These are phyloP conservation scores for Eilema caniola DNA, from an alignment of 2,888 invertebrate species.

Conservation along the genomic window DNA sequence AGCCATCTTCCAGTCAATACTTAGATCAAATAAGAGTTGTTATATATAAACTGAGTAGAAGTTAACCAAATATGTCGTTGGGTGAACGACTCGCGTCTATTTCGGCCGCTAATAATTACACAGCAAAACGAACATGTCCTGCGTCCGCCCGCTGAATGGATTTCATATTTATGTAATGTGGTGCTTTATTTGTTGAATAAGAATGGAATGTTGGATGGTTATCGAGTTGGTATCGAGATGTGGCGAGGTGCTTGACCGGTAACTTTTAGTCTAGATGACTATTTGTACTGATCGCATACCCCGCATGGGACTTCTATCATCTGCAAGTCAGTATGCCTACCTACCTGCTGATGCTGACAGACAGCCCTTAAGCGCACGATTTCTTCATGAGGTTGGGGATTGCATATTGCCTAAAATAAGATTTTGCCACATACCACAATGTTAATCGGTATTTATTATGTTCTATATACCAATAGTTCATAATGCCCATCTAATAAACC, in stretches of 20 bases:
- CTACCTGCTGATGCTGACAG: too few relatives aligned
- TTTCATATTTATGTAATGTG: slow-evolving; percentile 31
- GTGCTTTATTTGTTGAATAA: background rate
- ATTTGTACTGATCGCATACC: too few relatives aligned
- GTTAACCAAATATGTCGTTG: slow-evolving; percentile 68
- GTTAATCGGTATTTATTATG: too few relatives aligned
- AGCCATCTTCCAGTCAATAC: slow-evolving; percentile 12
- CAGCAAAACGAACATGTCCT: slow-evolving; percentile 56
- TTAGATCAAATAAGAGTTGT: slow-evolving; percentile 44
- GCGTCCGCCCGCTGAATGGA: slow-evolving; percentile 40
- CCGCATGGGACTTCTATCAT: too few relatives aligned
- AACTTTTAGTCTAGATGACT: too few relatives aligned
- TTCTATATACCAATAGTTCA: too few relatives aligned
- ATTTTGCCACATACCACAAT: too few relatives aligned
- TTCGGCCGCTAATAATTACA: slow-evolving; percentile 66
- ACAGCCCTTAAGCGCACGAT: too few relatives aligned
- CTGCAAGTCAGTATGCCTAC: too few relatives aligned
- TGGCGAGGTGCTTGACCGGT: background rate
- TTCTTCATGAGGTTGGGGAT: too few relatives aligned
- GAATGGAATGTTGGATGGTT: background rate
- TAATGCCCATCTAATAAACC: too few relatives aligned
- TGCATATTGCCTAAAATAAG: too few relatives aligned
- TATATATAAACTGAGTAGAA: slow-evolving; percentile 46
- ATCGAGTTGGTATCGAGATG: slow-evolving; percentile 1
- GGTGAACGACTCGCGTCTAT: slow-evolving; percentile 72